These are phyloP conservation scores for Choloepus didactylus DNA, from an alignment of 2,797 vertebrate genomes.

Conservation along the genomic window DNA sequence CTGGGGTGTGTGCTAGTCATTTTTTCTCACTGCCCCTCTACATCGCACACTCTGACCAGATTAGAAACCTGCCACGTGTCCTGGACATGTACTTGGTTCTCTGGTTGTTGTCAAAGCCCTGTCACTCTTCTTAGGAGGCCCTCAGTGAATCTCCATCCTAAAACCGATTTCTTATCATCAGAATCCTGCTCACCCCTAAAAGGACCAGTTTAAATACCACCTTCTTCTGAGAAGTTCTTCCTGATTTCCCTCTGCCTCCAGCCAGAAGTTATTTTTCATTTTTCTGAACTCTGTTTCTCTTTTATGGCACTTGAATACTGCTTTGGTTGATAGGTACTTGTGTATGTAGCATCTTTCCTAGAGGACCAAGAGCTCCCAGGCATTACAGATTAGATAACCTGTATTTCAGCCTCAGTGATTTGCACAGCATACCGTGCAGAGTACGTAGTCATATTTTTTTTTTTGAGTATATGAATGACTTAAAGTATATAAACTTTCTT, in stretches of 20 bases:
- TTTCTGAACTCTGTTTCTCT: neutral
- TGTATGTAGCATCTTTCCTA: neutral
- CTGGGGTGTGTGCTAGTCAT: neutral
- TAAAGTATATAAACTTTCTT: neutral
- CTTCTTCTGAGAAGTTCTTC: neutral
- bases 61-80: neutral
- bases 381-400: too few species aligned
- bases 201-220: neutral
- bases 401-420: neutral
- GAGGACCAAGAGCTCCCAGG: fast-evolving
- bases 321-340: neutral
- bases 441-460: neutral
- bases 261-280: neutral
- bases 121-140: neutral
- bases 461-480: conserved; percentile 2
- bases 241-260: neutral
- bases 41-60: neutral
- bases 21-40: neutral
- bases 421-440: neutral
- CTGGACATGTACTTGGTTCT: neutral
- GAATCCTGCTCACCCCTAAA: neutral
- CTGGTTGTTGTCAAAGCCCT: neutral
- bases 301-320: neutral
- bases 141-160: neutral
- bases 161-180: neutral